Conservation (phyloP, 2,113 vertebrate genomes). For the Ophthalmolycus amberensis region DNA sequence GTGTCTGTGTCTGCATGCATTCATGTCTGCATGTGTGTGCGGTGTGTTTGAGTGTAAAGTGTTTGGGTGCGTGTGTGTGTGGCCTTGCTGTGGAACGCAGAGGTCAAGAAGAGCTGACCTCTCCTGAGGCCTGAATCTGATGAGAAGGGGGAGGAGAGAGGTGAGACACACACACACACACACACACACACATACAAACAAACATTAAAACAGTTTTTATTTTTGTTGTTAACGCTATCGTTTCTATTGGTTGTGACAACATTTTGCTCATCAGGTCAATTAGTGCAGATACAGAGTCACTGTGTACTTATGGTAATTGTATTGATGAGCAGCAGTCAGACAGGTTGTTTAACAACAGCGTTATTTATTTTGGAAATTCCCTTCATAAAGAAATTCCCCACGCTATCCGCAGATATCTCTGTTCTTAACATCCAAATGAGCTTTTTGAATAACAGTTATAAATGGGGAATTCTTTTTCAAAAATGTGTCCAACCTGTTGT, state of each 20-base stretch:
- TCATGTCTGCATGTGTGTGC: not conserved
- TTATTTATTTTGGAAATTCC: not conserved
- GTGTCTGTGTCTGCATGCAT: not conserved
- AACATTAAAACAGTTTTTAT: not conserved
- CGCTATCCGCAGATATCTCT: not conserved
- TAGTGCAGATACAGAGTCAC: not conserved
- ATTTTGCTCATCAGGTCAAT: not conserved
- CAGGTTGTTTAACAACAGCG: not conserved
- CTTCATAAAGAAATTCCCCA: not conserved
- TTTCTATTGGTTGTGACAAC: not conserved
- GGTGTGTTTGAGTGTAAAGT: slow-evolving; percentile 31
- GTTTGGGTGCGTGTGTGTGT: slow-evolving; percentile 32
- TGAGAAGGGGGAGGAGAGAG: slow-evolving; percentile 50
- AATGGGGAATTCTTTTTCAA: not conserved
- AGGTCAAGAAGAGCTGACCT: slow-evolving; percentile 81
- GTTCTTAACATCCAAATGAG: not conserved
- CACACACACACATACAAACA: slow-evolving; percentile 13
- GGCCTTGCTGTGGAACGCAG: slow-evolving; percentile 76
- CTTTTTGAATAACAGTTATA: not conserved
- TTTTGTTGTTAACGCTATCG: not conserved
- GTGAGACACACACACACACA: slow-evolving; percentile 37
- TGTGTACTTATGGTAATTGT: not conserved
- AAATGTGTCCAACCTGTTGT: not conserved
- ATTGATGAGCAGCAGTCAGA: slow-evolving; percentile 11
- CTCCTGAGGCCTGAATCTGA: slow-evolving; percentile 72